These are phyloP conservation scores for Diplogasteroides magnus DNA, from an alignment of 1,140 invertebrate genomes.

Conservation along the genomic window DNA sequence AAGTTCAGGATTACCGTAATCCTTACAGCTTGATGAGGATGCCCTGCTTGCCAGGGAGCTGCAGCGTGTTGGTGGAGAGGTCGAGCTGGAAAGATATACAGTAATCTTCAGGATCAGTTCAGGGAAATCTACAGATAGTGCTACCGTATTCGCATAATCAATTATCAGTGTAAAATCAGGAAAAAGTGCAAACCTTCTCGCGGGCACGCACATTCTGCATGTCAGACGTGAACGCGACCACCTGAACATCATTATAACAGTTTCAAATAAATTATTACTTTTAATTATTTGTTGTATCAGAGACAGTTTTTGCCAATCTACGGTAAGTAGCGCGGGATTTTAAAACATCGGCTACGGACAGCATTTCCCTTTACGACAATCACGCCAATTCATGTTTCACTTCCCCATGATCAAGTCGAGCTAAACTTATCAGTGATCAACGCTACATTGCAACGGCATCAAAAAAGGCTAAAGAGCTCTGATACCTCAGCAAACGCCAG, in stretches of 20 bases:
- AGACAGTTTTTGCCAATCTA: too few species aligned
- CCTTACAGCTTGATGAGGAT: slow-evolving; percentile 22
- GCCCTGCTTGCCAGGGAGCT: slow-evolving; percentile 18
- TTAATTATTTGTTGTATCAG: background rate
- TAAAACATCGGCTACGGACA: too few species aligned
- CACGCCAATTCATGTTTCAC: background rate
- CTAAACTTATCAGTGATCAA: background rate
- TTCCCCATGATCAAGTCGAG: background rate
- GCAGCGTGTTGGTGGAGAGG: background rate
- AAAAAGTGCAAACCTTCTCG: too few species aligned
- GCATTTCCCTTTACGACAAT: background rate
- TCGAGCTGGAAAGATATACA: too few species aligned
- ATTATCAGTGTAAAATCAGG: too few species aligned
- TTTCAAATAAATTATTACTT: slow-evolving; percentile 1
- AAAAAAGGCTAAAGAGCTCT: background rate
- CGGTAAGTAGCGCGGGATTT: too few species aligned
- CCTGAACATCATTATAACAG: slow-evolving; percentile 3
- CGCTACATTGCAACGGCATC: background rate
- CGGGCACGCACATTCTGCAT: slow-evolving; percentile 7
- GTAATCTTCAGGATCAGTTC: too few species aligned
- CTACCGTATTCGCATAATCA: too few species aligned
- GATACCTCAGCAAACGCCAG: slow-evolving; percentile 16
- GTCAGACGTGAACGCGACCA: slow-evolving; percentile 12
- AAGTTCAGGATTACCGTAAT: background rate
- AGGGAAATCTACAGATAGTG: too few species aligned